phyloP scores from a whole-genome alignment of 2,797 vertebrate genomes.

The Avahi laniger region DNA sequence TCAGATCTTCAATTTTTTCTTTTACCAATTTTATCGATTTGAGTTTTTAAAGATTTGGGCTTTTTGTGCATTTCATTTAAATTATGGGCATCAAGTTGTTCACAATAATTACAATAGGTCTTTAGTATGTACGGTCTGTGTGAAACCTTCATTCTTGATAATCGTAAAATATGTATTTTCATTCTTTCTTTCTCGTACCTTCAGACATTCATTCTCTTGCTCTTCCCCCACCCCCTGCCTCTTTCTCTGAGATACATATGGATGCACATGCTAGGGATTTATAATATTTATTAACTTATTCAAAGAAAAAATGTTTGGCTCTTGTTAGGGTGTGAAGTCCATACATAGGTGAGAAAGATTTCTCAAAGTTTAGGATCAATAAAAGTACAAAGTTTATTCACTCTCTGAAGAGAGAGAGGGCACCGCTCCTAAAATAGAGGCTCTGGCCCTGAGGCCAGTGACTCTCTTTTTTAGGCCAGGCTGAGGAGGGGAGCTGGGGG shows the following conservation, averaged over 20 bases:
- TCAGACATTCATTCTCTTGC: not conserved
- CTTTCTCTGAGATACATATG: not conserved
- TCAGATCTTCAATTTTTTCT: not conserved
- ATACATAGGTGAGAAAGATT: no score
- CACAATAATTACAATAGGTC: not conserved
- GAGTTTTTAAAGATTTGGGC: no score
- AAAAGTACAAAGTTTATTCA: no score
- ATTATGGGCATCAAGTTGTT: not conserved
- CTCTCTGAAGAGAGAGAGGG: no score
- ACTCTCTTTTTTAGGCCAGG: no score
- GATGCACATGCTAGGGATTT: not conserved
- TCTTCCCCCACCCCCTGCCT: no score
- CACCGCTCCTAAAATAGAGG: no score
- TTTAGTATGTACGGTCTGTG: not conserved
- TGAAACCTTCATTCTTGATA: not conserved
- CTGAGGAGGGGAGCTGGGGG: no score
- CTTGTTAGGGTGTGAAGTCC: no score
- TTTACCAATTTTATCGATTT: not conserved
- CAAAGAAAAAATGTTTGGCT: not conserved
- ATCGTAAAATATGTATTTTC: not conserved
- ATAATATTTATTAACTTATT: not conserved
- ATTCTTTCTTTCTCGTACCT: not conserved
- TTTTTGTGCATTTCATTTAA: not conserved
- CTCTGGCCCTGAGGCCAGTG: no score
- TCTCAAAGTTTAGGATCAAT: no score